Conservation (phyloP, 2,113 vertebrate species). For the Eurystomus gularis region DNA sequence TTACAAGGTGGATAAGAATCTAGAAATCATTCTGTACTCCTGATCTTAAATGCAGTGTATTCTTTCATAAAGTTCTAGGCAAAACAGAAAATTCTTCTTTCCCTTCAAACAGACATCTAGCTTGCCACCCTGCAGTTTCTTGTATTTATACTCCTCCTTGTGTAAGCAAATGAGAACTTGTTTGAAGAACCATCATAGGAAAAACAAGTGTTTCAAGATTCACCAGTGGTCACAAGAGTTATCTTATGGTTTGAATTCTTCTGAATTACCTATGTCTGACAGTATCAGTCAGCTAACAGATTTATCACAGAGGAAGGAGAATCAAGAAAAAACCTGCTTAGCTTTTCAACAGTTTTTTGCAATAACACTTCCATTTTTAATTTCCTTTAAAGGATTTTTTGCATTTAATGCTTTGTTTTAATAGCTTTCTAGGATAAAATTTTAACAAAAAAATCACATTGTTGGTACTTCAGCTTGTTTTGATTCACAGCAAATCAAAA, state of each 20-base stretch:
- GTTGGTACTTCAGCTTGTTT: not conserved
- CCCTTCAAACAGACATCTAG: not conserved
- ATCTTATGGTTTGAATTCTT: constrained; percentile 4
- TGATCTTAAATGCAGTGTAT: not conserved
- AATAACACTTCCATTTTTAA: not conserved
- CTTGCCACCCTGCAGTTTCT: not conserved
- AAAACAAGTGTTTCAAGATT: constrained; percentile 46
- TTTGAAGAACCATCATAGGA: constrained; percentile 51
- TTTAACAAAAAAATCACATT: not conserved
- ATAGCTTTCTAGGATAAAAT: not conserved
- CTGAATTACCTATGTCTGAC: constrained; percentile 18
- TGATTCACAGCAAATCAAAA: not conserved
- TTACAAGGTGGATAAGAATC: not conserved
- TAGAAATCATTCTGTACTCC: not conserved
- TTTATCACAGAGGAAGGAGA: too few relatives aligned
- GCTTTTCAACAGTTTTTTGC: not conserved
- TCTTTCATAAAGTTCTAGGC: not conserved
- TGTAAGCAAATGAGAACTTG: constrained; percentile 37
- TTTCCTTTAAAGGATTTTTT: not conserved
- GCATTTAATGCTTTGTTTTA: not conserved
- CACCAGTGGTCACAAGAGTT: constrained; percentile 16
- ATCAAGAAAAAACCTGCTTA: not conserved
- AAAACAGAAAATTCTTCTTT: constrained; percentile 17
- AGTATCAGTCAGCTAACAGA: not conserved
- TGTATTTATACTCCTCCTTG: not conserved